Evolutionary conservation across 64 coral and sea anemone species (phyloP).

Genomic region (Pachyseris speciosa): DNA sequence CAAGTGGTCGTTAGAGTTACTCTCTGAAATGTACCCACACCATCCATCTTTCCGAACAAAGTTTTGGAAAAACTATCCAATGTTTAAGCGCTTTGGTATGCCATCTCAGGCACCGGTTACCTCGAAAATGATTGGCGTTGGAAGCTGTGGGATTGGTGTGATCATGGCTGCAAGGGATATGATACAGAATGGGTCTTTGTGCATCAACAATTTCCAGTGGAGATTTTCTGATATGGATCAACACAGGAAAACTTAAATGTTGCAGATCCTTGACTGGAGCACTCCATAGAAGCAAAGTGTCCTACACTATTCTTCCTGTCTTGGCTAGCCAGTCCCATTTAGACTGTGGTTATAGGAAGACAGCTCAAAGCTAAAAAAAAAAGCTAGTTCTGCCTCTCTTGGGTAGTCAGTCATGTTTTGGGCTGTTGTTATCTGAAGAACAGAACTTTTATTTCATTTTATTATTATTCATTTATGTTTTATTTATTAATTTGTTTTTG

Average conservation of each 20-base stretch:
- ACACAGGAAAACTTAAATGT: conserved; percentile 32
- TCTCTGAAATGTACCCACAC: conserved; percentile 4
- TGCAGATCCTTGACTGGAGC: conserved; percentile 66
- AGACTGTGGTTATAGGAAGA: conserved; percentile 3
- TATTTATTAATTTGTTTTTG: not conserved
- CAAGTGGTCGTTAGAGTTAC: conserved; percentile 47
- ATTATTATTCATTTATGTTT: too few species aligned
- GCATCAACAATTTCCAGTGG: conserved; percentile 34
- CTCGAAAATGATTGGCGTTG: conserved; percentile 47
- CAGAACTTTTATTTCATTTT: conserved; percentile 13
- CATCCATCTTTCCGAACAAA: not conserved
- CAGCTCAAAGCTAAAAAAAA: too few species aligned
- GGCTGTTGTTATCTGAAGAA: conserved; percentile 47
- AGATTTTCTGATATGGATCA: not conserved
- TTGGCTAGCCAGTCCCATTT: not conserved
- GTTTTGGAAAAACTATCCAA: conserved; percentile 4
- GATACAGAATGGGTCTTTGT: not conserved
- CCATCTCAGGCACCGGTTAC: conserved; percentile 36
- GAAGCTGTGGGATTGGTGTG: conserved; percentile 66
- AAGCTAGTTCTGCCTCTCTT: conserved; percentile 5
- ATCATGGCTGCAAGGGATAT: conserved; percentile 57
- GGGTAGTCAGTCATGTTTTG: conserved; percentile 46
- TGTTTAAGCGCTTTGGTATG: conserved; percentile 58
- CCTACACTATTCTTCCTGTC: not conserved
- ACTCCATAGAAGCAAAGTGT: not conserved